Base-by-base conservation (phyloP, 2,113 vertebrate genomes). In the Morone chrysops region DNA sequence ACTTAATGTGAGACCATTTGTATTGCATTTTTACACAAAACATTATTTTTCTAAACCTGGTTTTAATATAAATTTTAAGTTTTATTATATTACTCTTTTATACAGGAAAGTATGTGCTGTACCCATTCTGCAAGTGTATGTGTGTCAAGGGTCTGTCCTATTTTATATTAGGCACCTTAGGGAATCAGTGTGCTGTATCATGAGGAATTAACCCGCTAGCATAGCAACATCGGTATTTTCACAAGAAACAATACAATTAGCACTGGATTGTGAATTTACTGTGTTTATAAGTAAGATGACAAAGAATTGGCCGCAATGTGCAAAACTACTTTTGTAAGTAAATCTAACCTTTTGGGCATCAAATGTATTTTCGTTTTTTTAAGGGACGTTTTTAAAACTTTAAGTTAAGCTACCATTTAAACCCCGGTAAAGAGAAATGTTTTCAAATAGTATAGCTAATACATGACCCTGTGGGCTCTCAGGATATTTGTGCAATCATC, bases 71-170 rank as follows among this genome's bases (percentile, higher is more conserved):
- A 22, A 43, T n/a, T 11, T 18, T 3, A 31, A 14, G 9, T 47
- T 67, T 74, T 20, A 48, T 16, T 22, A 73, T 25, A 61, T 53
- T 41, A 18, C 11, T 41, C 25, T 25, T 25, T 25, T 70, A 41
- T 41, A 62, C 10, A 70, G 47, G 47, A 61, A 50, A 62, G 45
- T 45, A 48, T 66, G 59, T 57, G 50, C 62, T 82, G 57, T 25
- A 40, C 45, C 25, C 41, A 22, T 63, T 76, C 9, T 77, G 50
- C 40, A 14, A 36, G 22, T 25, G 38, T 51, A 74, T 81, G 36
- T 73, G 53, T 78, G 25, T 76, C 71, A 71, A 59, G 66, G 43
- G 25, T 71, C 17, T 75, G 71, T 20, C 71, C 83, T 70, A 43
- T 59, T 80, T 80, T 50, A 70, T 36, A 70, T 80, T 62, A 75